These are phyloP conservation scores for Pachliopta kotzebuea DNA, from an alignment of 2,888 invertebrate species.

Conservation along the genomic window DNA sequence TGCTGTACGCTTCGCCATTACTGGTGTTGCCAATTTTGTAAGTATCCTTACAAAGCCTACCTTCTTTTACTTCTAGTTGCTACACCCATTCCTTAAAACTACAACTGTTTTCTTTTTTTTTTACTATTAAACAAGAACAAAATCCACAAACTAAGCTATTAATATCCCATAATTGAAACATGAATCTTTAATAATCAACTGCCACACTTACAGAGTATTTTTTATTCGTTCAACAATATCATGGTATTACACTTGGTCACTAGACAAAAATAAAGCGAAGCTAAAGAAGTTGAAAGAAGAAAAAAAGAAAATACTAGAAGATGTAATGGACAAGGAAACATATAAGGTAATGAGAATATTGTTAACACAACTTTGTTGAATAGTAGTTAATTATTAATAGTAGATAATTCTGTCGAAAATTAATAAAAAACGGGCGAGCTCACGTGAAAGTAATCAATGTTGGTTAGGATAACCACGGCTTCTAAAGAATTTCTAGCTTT, in stretches of 20 bases:
- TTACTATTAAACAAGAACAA: too few relatives aligned
- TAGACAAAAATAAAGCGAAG: conserved; percentile 88
- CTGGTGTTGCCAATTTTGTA: conserved; percentile 91
- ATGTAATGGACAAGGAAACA: conserved; percentile 98
- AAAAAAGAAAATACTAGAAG: conserved; percentile 93
- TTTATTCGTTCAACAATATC: conserved; percentile 88
- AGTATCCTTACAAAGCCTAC: conserved; percentile 61
- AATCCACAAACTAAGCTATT: neutral
- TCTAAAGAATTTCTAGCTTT: too few relatives aligned
- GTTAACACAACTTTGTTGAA: neutral
- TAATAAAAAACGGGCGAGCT: too few relatives aligned
- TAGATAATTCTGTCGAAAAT: too few relatives aligned
- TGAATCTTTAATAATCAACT: neutral
- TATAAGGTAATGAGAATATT: conserved; percentile 85
- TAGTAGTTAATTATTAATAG: neutral
- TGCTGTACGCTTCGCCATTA: conserved; percentile 89
- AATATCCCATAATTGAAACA: neutral
- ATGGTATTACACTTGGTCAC: conserved; percentile 93
- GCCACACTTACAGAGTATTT: conserved; percentile 82
- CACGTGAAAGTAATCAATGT: too few relatives aligned
- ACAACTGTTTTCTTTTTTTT: too few relatives aligned
- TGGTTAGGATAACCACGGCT: too few relatives aligned
- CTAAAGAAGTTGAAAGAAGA: conserved; percentile 86
- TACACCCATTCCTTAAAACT: too few relatives aligned
- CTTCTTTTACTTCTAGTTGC: neutral